Evolutionary conservation across 1,140 invertebrate species (phyloP).

Genomic region (Philotrypesis tridentata): DNA sequence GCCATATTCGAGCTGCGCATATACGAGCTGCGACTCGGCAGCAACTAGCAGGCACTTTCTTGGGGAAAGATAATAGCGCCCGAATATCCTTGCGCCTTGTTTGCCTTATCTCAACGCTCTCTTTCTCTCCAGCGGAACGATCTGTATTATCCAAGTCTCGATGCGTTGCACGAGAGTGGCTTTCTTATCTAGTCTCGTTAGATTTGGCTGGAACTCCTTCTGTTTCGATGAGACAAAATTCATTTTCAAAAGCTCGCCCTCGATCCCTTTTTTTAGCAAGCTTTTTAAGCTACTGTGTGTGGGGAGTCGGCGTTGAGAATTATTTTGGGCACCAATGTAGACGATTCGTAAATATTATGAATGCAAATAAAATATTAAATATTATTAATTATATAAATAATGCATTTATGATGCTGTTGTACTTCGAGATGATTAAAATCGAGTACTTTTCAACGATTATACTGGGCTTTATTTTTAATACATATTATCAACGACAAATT

Average conservation of each 20-base stretch:
- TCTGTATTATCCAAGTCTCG: background rate
- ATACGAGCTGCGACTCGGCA: background rate
- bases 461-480: too few species aligned
- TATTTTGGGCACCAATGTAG: too few species aligned
- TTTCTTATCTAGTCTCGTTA: slow-evolving; percentile 34
- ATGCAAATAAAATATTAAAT: too few species aligned
- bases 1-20: background rate
- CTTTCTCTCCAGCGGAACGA: background rate
- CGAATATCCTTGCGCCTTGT: slow-evolving; percentile 8
- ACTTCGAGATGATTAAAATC: too few species aligned
- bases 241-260: slow-evolving; percentile 27
- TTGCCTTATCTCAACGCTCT: slow-evolving; percentile 15
- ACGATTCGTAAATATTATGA: too few species aligned
- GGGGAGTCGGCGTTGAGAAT: too few species aligned
- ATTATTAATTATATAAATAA: too few species aligned
- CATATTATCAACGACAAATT: too few species aligned
- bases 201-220: background rate
- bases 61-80: slow-evolving; percentile 25
- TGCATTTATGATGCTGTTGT: too few species aligned
- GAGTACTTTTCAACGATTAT: too few species aligned
- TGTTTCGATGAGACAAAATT: background rate
- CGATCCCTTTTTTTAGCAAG: too few species aligned
- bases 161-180: background rate
- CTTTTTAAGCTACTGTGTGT: too few species aligned
- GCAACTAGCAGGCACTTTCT: slow-evolving; percentile 2